A percentile compares a stretch with the other conserved stretches of the same genome.
phyloP scores from a whole-genome alignment of 2,888 invertebrate genomes.

The Encarsia formosa region DNA sequence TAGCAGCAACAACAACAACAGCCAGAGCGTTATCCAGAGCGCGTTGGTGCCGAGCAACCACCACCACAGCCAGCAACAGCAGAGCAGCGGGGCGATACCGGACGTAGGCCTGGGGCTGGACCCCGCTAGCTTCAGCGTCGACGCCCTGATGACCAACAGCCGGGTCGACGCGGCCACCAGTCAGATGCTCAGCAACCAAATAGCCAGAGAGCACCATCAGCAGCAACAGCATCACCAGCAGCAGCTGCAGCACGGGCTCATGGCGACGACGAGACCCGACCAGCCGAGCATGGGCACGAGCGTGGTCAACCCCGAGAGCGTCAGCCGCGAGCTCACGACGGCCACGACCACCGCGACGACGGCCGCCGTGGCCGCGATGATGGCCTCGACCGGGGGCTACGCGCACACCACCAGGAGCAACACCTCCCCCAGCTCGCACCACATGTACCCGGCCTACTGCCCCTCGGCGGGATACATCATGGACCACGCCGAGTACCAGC shows the following conservation, averaged over 20 bases:
- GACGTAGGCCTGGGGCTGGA: constrained; percentile 47
- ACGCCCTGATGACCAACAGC: constrained; percentile 57
- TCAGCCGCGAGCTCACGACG: constrained; percentile 32
- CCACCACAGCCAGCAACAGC: constrained; percentile 38
- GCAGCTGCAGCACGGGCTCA: constrained; percentile 38
- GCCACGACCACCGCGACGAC: constrained; percentile 37
- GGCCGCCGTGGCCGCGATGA: constrained; percentile 31
- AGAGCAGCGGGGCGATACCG: constrained; percentile 35
- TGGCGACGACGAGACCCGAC: constrained; percentile 34
- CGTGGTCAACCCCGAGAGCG: constrained; percentile 27
- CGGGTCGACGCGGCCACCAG: constrained; percentile 3
- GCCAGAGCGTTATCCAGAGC: constrained; percentile 44
- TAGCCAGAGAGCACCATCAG: constrained; percentile 24
- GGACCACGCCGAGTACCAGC: constrained; percentile 48
- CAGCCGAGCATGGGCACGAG: constrained; percentile 22
- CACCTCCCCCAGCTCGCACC: constrained; percentile 34
- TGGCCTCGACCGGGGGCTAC: not conserved
- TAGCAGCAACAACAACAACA: constrained; percentile 22
- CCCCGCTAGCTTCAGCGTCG: constrained; percentile 59
- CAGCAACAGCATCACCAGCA: constrained; percentile 34
- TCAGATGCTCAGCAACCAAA: not conserved
- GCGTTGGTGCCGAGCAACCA: constrained; percentile 39
- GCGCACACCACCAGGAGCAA: constrained; percentile 35
- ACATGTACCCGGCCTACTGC: constrained; percentile 31
- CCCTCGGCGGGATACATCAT: constrained; percentile 46